Conservation (phyloP, 2,797 vertebrate species). For the Typhlichthys eigenmanni region DNA sequence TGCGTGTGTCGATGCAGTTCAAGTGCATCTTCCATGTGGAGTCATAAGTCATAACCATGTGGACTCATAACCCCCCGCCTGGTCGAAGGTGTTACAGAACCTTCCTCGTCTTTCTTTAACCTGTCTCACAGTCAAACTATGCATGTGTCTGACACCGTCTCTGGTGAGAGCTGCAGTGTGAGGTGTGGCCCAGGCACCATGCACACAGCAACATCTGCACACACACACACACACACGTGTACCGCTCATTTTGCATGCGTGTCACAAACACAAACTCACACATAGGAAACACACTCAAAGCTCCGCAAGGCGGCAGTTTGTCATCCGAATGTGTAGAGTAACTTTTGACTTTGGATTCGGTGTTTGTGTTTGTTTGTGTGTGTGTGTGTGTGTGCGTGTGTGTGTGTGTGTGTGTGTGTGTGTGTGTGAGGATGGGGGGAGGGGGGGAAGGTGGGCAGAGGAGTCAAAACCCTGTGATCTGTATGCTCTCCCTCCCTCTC, state of each 20-base stretch:
- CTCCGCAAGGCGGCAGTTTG: too few species aligned
- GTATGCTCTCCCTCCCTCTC: conserved; percentile 17
- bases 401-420: conserved; percentile 1
- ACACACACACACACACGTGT: background rate
- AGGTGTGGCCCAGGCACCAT: background rate
- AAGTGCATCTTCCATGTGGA: background rate
- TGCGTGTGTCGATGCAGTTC: background rate
- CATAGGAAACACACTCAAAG: too few species aligned
- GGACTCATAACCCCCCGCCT: background rate
- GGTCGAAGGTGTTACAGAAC: background rate
- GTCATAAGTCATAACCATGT: background rate
- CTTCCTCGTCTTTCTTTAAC: conserved; percentile 7
- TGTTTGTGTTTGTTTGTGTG: background rate
- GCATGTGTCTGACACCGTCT: background rate
- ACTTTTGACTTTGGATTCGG: too few species aligned
- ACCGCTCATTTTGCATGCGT: background rate
- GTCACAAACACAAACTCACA: too few species aligned
- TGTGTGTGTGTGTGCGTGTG: background rate
- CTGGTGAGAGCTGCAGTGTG: background rate
- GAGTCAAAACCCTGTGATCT: conserved; percentile 12
- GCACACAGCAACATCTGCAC: conserved; percentile 4
- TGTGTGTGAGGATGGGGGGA: too few species aligned
- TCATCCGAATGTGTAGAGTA: too few species aligned
- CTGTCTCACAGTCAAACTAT: background rate
- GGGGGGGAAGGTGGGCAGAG: conserved; percentile 30